Conservation (phyloP, 2,113 vertebrate species). For the Fregata magnificens region DNA sequence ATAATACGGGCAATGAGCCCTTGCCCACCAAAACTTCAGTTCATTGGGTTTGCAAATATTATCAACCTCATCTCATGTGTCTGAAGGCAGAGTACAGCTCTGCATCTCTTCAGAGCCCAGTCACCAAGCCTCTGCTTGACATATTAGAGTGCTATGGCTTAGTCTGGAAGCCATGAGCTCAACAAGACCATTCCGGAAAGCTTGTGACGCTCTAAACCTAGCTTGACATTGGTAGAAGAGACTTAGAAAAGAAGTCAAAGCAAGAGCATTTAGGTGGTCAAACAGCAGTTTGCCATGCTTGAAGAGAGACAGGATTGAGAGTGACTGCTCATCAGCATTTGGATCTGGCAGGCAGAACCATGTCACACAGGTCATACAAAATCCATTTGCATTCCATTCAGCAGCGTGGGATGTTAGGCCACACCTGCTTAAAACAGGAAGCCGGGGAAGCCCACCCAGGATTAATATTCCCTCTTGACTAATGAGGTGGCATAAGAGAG, state of each 20-base stretch:
- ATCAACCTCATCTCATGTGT: neutral
- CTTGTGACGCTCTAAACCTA: neutral
- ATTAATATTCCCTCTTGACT: neutral
- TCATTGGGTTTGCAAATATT: neutral
- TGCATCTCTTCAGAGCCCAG: neutral
- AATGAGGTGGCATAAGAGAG: neutral
- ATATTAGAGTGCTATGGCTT: neutral
- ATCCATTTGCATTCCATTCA: neutral
- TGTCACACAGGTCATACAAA: neutral
- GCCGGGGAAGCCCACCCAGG: neutral
- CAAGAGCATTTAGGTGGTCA: neutral
- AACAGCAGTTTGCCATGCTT: neutral
- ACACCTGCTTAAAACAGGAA: neutral
- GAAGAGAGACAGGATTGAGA: neutral
- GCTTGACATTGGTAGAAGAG: neutral
- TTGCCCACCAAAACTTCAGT: neutral
- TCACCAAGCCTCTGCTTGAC: neutral
- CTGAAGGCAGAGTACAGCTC: neutral
- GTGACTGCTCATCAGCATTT: neutral
- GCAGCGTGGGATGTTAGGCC: neutral
- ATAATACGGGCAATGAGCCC: neutral
- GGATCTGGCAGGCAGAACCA: neutral
- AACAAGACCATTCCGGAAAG: neutral
- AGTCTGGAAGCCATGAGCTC: neutral
- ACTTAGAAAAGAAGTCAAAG: neutral